Base-by-base conservation (phyloP, 2,797 vertebrate species). In the Tokudaia muenninki region DNA sequence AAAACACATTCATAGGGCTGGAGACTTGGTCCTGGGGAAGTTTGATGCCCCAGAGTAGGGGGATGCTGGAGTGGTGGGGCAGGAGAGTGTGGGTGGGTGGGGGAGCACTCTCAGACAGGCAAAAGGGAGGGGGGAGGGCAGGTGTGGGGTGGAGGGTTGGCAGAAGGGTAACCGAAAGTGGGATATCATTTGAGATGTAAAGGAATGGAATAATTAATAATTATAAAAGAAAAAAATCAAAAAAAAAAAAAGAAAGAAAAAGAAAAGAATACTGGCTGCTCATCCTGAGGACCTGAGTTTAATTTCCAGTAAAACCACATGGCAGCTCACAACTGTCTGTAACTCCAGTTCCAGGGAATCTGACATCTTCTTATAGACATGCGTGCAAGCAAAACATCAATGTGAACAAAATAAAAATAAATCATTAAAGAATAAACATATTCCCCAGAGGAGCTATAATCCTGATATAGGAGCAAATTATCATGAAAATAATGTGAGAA, bases 401-500 rank as follows among this genome's bases (percentile, higher is more conserved):
- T 75, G 11, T 13, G 6, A 41, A 47, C 22, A 77, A 77, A 44
- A 77, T 29, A 44, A 26, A 47, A 26, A 26, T 47, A 41, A 41
- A 74, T 41, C 37, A 74, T 41, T 74, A 41, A 41, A 41, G 37
- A 41, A 41, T 67, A 74, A 74, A 37, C 8, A 41, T 37, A 41
- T 67, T 16, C 16, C 47, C 63, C 59, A 12, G 31, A 90, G 31
- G 78, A 92, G 92, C 41, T 83, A 63, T 90, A 94, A 89, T 26
- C 47, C n/a, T 47, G 50, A 78, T 70, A 65, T 55, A 77, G 17
- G 65, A 93, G 19, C 59, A 61, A 91, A 87, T 22, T 59, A 63
- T 50, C 82, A 77, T 83, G n/a, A 37, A 94, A 94, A 92, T 75
- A 92, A 82, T 77, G 41, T 87, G 31, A 90, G 47, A 90, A 78